Conservation (phyloP, 2,113 vertebrate species). For the Chionodraco myersi region DNA sequence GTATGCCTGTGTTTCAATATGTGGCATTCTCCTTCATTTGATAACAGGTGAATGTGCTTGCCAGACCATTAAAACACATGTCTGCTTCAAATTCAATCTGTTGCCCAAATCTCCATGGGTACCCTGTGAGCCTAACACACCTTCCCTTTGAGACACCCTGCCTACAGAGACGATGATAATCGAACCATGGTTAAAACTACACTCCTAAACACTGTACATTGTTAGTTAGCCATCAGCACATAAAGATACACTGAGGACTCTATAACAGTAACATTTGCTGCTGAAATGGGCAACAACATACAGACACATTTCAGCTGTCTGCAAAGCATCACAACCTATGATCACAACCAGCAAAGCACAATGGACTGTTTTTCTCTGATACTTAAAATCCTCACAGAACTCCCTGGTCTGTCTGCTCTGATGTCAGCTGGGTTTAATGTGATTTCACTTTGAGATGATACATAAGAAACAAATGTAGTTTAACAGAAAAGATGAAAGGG, state of each 20-base stretch:
- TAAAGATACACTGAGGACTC: background rate
- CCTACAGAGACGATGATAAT: background rate
- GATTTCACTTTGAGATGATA: constrained; percentile 45
- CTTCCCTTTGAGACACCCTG: background rate
- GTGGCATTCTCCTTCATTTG: background rate
- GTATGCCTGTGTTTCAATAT: constrained; percentile 5
- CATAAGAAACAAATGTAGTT: constrained; percentile 32
- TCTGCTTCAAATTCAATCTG: constrained; percentile 36
- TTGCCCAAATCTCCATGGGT: constrained; percentile 38
- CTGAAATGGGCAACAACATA: background rate
- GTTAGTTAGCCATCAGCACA: background rate
- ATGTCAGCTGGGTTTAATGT: constrained; percentile 45
- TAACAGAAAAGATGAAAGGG: constrained; percentile 56
- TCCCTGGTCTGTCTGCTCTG: constrained; percentile 3
- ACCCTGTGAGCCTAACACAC: constrained; percentile 6
- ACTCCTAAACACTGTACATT: background rate
- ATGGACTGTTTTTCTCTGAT: background rate
- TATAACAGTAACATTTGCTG: background rate
- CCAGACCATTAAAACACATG: constrained; percentile 40
- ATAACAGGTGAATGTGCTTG: constrained; percentile 2
- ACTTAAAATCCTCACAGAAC: constrained; percentile 7
- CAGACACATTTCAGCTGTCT: background rate
- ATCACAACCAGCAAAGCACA: background rate
- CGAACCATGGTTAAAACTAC: constrained; percentile 2
- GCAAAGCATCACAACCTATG: background rate